A percentile compares a stretch with the other conserved stretches of the same genome.
phyloP scores from a whole-genome alignment of 2,797 vertebrate species.

The Mus minutoides region DNA sequence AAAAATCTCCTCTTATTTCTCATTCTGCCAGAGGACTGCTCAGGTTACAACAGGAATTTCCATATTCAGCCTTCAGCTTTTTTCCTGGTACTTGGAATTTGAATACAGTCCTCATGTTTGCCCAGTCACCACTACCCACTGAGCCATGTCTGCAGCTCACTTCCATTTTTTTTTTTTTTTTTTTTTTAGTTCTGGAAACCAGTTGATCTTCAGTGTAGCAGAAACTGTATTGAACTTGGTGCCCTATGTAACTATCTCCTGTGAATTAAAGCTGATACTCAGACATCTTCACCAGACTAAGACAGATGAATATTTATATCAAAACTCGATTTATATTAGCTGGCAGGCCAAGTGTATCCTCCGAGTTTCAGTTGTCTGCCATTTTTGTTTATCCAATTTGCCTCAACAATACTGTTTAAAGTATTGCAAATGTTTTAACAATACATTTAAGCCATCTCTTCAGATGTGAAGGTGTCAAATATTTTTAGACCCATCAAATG shows the following conservation, averaged over 20 bases:
- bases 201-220: background rate
- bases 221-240: constrained; percentile 30
- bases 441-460: background rate
- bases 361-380: background rate
- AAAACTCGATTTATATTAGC: constrained; percentile 36
- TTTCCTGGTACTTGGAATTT: background rate
- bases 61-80: background rate
- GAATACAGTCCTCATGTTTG: background rate
- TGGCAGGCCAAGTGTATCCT: constrained; percentile 21
- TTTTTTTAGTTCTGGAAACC: constrained; percentile 47
- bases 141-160: background rate
- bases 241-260: background rate
- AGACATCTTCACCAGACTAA: background rate
- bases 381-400: constrained; percentile 25
- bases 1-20: too few species aligned
- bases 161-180: too few species aligned
- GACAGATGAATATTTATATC: background rate
- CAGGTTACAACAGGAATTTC: background rate
- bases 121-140: background rate
- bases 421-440: background rate
- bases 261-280: background rate
- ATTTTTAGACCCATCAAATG: background rate
- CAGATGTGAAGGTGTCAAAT: background rate
- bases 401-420: background rate
- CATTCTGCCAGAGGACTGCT: background rate